Conservation (phyloP, 2,888 invertebrate genomes). For the Galerucella calmariensis region DNA sequence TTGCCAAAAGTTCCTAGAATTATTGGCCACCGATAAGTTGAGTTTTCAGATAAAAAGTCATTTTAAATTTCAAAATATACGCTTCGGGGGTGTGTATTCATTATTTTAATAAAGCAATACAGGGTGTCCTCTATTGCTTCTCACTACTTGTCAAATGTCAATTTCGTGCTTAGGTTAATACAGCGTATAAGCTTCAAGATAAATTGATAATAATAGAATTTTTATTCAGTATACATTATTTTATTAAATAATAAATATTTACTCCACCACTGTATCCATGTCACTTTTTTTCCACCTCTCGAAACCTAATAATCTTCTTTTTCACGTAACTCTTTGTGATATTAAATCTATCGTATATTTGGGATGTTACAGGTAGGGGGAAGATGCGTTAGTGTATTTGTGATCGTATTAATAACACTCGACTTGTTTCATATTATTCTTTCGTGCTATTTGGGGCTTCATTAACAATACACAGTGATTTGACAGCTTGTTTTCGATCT, state of each 20-base stretch:
- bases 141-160: too few species aligned
- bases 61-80: too few species aligned
- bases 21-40: too few species aligned
- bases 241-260: background rate
- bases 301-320: constrained; percentile 41
- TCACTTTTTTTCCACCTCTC: constrained; percentile 36
- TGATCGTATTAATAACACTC: constrained; percentile 49
- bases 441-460: constrained; percentile 33
- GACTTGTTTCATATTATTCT: constrained; percentile 45
- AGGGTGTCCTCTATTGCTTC: too few species aligned
- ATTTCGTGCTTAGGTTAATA: too few species aligned
- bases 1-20: too few species aligned
- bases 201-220: too few species aligned
- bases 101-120: too few species aligned
- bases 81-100: too few species aligned
- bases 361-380: constrained; percentile 45
- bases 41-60: too few species aligned
- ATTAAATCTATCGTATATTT: constrained; percentile 36
- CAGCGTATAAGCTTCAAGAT: too few species aligned
- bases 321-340: constrained; percentile 46
- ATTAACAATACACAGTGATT: background rate
- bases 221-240: background rate
- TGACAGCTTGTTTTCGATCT: constrained; percentile 6
- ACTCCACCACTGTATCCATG: constrained; percentile 16
- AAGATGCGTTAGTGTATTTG: constrained; percentile 34